Evolutionary conservation across 2,113 vertebrate genomes (phyloP).

Genomic region (Cyprinus carpio): DNA sequence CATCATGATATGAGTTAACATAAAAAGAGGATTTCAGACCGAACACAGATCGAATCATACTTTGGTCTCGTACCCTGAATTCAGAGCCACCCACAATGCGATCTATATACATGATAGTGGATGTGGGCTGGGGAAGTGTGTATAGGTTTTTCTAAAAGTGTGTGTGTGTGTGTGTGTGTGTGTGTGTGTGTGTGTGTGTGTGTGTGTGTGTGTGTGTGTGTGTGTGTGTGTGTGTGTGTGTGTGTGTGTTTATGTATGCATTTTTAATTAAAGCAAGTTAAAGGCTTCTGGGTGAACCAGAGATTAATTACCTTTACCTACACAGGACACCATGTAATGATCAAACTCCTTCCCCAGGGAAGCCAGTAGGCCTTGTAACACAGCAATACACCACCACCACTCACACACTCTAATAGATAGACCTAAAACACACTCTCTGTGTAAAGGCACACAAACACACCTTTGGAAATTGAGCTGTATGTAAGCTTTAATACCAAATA

Average conservation of each 20-base stretch:
- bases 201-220: slow-evolving; percentile 27
- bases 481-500: background rate
- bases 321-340: slow-evolving; percentile 40
- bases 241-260: slow-evolving; percentile 25
- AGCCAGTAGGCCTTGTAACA: background rate
- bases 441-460: slow-evolving; percentile 12
- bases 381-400: background rate
- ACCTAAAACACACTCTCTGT: background rate
- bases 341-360: slow-evolving; percentile 22
- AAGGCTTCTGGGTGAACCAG: slow-evolving; percentile 15
- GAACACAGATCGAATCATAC: background rate
- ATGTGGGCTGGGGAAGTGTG: background rate
- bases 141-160: slow-evolving; percentile 19
- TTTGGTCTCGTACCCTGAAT: background rate
- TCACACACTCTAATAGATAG: background rate
- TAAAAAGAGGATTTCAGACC: slow-evolving; percentile 51
- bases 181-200: slow-evolving; percentile 29
- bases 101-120: background rate
- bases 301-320: slow-evolving; percentile 43
- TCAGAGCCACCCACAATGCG: slow-evolving; percentile 4
- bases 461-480: background rate
- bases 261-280: slow-evolving; percentile 31
- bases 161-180: slow-evolving; percentile 28
- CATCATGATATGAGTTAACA: background rate
- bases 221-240: slow-evolving; percentile 28